Conservation (phyloP, 2,888 invertebrate species). For the Callyntrura sp. region DNA sequence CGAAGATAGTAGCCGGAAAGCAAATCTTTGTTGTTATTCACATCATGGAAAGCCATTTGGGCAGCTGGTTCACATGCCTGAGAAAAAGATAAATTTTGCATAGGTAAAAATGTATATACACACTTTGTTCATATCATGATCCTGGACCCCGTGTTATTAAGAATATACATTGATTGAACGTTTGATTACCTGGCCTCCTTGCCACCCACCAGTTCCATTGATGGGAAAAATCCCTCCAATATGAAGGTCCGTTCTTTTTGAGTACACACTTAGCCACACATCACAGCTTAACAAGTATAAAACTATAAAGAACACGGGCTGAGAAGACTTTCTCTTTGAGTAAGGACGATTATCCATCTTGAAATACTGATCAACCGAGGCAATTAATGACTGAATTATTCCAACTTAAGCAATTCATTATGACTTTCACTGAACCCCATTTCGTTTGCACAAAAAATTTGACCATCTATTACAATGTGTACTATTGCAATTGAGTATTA, state of each 20-base stretch:
- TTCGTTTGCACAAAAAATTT: too few species aligned
- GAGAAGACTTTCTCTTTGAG: constrained; percentile 42
- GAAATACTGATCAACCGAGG: neutral
- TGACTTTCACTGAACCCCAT: too few species aligned
- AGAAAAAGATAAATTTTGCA: too few species aligned
- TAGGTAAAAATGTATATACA: too few species aligned
- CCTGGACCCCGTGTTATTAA: too few species aligned
- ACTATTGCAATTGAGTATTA: too few species aligned
- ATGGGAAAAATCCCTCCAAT: constrained; percentile 99
- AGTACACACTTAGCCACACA: constrained; percentile 84
- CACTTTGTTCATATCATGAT: too few species aligned
- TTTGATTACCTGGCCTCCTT: constrained; percentile 92
- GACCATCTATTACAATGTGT: too few species aligned
- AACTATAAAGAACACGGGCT: constrained; percentile 42
- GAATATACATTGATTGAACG: too few species aligned
- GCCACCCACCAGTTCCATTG: constrained; percentile 98
- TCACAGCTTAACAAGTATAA: constrained; percentile 69
- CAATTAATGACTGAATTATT: too few species aligned
- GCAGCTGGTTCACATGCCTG: constrained; percentile 99
- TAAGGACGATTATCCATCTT: constrained; percentile 36
- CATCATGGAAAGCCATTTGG: constrained; percentile 97
- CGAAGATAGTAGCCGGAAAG: constrained; percentile 96
- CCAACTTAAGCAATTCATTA: too few species aligned
- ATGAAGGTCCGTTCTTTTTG: constrained; percentile 91
- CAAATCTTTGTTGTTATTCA: constrained; percentile 95